phyloP scores from a whole-genome alignment of 1,140 invertebrate species.

The Bombus sibiricus region DNA sequence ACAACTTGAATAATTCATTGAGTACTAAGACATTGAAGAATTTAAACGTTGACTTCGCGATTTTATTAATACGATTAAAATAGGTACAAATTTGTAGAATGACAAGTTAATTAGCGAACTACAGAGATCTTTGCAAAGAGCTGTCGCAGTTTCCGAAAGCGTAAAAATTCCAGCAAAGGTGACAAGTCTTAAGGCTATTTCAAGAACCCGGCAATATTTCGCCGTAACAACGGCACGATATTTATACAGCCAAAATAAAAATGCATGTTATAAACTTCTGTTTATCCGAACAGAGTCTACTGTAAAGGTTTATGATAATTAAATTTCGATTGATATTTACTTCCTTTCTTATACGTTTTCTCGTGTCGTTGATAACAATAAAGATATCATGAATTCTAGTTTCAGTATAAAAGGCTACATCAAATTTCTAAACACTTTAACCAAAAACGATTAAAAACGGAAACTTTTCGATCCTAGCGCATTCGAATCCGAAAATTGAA shows the following conservation, averaged over 20 bases:
- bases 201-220: neutral
- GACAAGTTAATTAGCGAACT: neutral
- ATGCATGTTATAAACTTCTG: neutral
- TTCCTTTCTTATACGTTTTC: neutral
- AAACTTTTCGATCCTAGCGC: neutral
- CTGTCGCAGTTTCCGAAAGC: too few species aligned
- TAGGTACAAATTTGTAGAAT: neutral
- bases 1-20: neutral
- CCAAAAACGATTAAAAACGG: neutral
- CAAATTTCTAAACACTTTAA: neutral
- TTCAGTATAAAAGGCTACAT: neutral
- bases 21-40: neutral
- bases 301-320: neutral
- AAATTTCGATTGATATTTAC: neutral
- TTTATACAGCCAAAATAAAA: neutral
- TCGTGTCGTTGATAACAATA: neutral
- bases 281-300: neutral
- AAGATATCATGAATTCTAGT: neutral
- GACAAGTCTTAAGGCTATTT: neutral
- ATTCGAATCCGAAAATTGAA: neutral
- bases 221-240: neutral
- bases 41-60: too few species aligned
- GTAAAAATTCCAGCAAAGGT: constrained; percentile 3
- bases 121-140: neutral
- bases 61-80: neutral